Conservation (phyloP, 2,113 vertebrate genomes). For the Eptatretus burgeri region DNA sequence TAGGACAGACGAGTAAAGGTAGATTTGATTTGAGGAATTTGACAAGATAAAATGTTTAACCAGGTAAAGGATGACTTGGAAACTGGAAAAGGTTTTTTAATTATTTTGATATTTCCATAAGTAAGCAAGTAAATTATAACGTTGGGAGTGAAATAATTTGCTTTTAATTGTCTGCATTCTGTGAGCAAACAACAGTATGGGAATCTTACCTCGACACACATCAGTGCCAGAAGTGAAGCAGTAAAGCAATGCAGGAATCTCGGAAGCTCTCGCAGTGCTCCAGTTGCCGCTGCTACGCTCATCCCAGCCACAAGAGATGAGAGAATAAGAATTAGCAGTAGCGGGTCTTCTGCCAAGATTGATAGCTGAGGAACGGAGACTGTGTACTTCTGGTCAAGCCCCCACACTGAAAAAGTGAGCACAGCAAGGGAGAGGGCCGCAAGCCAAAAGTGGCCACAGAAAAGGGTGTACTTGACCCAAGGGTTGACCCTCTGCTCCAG, state of each 20-base stretch:
- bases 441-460: conserved; percentile 38
- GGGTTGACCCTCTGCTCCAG: conserved; percentile 11
- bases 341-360: conserved; percentile 29
- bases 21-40: too few species aligned
- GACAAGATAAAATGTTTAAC: too few species aligned
- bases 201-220: conserved; percentile 8
- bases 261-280: conserved; percentile 27
- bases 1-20: too few species aligned
- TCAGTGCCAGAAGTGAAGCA: conserved; percentile 15
- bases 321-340: conserved; percentile 25
- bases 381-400: conserved; percentile 31
- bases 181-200: too few species aligned
- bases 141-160: too few species aligned
- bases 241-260: conserved; percentile 34
- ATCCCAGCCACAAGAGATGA: conserved; percentile 21
- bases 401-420: conserved; percentile 40
- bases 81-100: too few species aligned
- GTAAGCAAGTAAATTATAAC: too few species aligned
- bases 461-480: conserved; percentile 27
- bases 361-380: conserved; percentile 18
- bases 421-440: conserved; percentile 26
- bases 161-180: too few species aligned
- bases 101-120: too few species aligned
- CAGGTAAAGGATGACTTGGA: too few species aligned
- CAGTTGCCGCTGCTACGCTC: conserved; percentile 38